Base-by-base conservation (phyloP, 1,140 invertebrate genomes). In the Muscidifurax raptorellus region DNA sequence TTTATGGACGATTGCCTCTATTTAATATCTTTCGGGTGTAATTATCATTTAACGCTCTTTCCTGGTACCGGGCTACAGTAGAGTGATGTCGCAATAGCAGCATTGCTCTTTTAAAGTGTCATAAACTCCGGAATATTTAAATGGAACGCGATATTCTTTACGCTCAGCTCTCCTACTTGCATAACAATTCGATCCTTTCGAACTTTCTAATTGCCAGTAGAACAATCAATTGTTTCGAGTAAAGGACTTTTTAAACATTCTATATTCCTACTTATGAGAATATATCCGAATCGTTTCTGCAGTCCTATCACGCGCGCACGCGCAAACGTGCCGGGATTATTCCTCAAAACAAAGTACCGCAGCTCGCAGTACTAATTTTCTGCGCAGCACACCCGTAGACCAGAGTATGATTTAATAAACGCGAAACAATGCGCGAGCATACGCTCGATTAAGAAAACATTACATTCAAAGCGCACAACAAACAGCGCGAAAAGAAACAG, bases 51-150 rank as follows among this genome's bases (percentile, higher is more conserved):
- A 44, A 67, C 44, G 30, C 27, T n/a, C 13, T 30, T 83, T 76
- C 81, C 28, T 47, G 15, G 72, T 66, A 82, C 28, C 1, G 28
- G 44, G 40, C 13, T 18, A 13, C 44, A 40, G 44, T 13, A 0
- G 6, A n/a, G 15, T 18, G 4, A n/a, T 59, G 52, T 59, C 22
- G 40, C 30, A 69, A 30, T 71, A 32, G 52, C 52, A 59, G n/a
- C 52, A 44, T 75, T 22, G 67, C 67, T 83, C 15, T 10, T 44
- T 12, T 66, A n/a, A 47, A 83, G 69, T 47, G 36, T 27, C n/a
- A 69, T 83, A 83, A 77, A 83, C 9, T 76, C 28, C 3, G 9
- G 22, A 40, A 27, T 83, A 83, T 83, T 83, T 28, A 30, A 83
- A 83, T 76, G 81, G 44, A 83, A 83, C n/a, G 59, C 25, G 2